Conservation (phyloP, 2,797 vertebrate species). For the Enteromius argenteus region DNA sequence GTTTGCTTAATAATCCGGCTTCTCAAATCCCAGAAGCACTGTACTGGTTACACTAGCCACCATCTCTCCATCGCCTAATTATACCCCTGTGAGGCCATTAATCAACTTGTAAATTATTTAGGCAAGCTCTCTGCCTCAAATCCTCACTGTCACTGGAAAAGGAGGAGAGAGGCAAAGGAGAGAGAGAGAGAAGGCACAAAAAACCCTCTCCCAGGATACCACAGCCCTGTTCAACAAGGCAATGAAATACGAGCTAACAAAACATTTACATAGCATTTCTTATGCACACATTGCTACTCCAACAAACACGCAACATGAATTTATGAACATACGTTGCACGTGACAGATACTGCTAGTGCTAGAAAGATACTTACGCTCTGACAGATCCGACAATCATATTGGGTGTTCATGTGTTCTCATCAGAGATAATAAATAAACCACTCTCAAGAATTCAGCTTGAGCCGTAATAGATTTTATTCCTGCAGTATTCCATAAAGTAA, state of each 20-base stretch:
- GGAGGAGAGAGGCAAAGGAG: slow-evolving; percentile 10
- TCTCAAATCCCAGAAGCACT: slow-evolving; percentile 86
- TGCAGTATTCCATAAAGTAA: slow-evolving; percentile 12
- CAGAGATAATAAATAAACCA: slow-evolving; percentile 2
- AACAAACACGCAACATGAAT: slow-evolving; percentile 55
- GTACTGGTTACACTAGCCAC: slow-evolving; percentile 84
- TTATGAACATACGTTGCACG: slow-evolving; percentile 47
- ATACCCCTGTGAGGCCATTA: slow-evolving; percentile 92
- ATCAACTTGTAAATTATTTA: slow-evolving; percentile 94
- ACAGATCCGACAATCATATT: slow-evolving; percentile 10
- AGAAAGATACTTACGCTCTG: slow-evolving; percentile 37
- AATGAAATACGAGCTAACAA: slow-evolving; percentile 58
- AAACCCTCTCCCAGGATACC: slow-evolving; percentile 79
- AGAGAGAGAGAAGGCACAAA: slow-evolving; percentile 44
- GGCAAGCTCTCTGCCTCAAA: slow-evolving; percentile 81
- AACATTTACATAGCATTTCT: slow-evolving; percentile 64
- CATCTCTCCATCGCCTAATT: slow-evolving; percentile 88
- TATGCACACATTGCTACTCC: slow-evolving; percentile 58
- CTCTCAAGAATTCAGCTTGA: slow-evolving; percentile 12
- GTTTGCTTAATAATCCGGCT: slow-evolving; percentile 79
- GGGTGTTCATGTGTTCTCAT: neutral
- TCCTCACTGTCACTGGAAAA: slow-evolving; percentile 76
- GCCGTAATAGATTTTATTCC: slow-evolving; percentile 34
- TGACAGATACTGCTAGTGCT: slow-evolving; percentile 32
- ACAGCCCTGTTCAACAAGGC: slow-evolving; percentile 65